Evolutionary conservation across 2,113 vertebrate genomes (phyloP).

Genomic region (Plestiodon gilberti): DNA sequence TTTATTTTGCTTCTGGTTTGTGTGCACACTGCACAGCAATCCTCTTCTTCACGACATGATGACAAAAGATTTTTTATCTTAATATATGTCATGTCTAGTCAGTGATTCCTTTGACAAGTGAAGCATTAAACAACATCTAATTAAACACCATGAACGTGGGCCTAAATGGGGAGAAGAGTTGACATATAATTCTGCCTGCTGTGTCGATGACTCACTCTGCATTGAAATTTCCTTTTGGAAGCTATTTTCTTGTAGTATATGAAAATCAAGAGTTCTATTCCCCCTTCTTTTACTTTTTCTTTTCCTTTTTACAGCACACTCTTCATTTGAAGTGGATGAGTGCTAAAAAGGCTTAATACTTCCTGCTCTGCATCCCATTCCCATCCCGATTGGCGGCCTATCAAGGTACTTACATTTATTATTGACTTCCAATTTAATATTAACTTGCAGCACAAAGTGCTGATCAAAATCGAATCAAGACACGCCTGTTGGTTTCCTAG

Average conservation of each 20-base stretch:
- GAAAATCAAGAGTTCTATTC: conserved; percentile 19
- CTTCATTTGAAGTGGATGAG: conserved; percentile 7
- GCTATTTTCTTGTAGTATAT: conserved; percentile 4
- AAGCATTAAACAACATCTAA: conserved; percentile 18
- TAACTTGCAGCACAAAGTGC: conserved; percentile 53
- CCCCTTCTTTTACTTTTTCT: background rate
- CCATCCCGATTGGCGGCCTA: conserved; percentile 20
- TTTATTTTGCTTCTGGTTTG: background rate
- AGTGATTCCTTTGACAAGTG: background rate
- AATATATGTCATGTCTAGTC: rapidly evolving
- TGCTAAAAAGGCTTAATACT: conserved; percentile 38
- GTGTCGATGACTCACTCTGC: conserved; percentile 3
- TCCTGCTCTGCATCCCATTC: conserved; percentile 21
- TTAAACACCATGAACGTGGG: conserved; percentile 15
- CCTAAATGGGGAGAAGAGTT: background rate
- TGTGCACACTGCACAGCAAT: background rate
- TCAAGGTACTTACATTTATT: conserved; percentile 51
- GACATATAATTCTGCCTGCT: background rate
- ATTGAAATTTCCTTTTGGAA: conserved; percentile 20
- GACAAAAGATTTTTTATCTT: background rate
- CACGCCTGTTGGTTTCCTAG: conserved; percentile 19
- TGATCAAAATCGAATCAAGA: conserved; percentile 50
- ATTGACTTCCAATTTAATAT: conserved; percentile 59
- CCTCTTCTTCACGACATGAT: background rate
- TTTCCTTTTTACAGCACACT: background rate